Conservation (phyloP, 2,888 invertebrate genomes). For the Parthenolecanium corni region DNA sequence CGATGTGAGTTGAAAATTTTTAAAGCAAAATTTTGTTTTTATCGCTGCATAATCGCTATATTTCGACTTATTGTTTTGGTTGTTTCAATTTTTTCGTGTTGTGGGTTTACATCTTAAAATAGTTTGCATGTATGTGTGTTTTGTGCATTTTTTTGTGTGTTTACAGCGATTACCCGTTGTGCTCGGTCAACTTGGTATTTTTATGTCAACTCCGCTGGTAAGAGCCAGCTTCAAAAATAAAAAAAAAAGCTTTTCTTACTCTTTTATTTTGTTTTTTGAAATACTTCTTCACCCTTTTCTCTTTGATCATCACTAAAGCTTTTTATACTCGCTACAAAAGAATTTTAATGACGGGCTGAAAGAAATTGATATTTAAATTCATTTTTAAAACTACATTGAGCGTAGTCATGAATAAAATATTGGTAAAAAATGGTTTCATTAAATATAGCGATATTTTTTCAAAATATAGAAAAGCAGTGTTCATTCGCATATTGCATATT, state of each 20-base stretch:
- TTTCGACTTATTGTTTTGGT: not conserved
- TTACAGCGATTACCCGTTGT: slow-evolving; percentile 90
- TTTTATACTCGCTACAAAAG: too few relatives aligned
- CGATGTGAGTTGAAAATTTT: too few relatives aligned
- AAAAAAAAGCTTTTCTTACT: not conserved
- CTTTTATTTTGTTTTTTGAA: not conserved
- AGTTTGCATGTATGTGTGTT: slow-evolving; percentile 22
- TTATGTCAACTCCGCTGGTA: slow-evolving; percentile 92
- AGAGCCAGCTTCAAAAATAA: slow-evolving; percentile 39
- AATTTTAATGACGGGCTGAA: too few relatives aligned
- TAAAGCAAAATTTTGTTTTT: too few relatives aligned
- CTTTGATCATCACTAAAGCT: not conserved
- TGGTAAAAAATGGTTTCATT: too few relatives aligned
- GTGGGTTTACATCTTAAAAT: too few relatives aligned
- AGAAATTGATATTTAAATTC: too few relatives aligned
- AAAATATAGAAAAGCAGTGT: too few relatives aligned
- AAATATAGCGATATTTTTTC: too few relatives aligned
- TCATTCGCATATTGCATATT: too few relatives aligned
- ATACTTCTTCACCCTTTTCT: not conserved
- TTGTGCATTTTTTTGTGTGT: slow-evolving; percentile 32
- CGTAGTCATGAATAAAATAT: not conserved
- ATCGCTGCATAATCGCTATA: not conserved
- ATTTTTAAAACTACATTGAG: not conserved
- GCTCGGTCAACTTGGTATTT: slow-evolving; percentile 91
- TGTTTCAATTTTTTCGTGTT: too few relatives aligned